Evolutionary conservation across 1,140 invertebrate species (phyloP), one percentile per base, ranked within the genome.

Genomic region (Andrena cerasifolii): DNA sequence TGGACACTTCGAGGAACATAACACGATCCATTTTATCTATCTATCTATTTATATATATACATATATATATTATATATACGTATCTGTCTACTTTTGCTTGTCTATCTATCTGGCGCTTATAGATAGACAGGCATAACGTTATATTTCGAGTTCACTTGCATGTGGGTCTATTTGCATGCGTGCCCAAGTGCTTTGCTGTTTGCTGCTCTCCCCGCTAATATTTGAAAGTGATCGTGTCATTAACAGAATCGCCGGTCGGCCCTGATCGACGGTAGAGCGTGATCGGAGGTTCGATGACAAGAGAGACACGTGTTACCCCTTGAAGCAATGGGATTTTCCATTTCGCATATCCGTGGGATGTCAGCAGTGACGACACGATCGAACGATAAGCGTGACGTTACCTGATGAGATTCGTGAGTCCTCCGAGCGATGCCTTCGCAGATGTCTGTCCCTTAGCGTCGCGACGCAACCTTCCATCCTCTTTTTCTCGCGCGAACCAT

Each of bases 111-210:
- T 54, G 4, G 31, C 53, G 63, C 53, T 26, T 65, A 76, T 47
- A 54, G 73, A 76, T 76, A 76, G 73, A 76, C 65, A 76, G 73
- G 53, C 73, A 68, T 80, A 40, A 70, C 40, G 68, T 75, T 86
- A 73, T 79, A 80, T 78, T 79, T 77, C 68, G 63, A 82, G 76
- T 78, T 85, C 74, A 85, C 74, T 86, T 92, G 91, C 91, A 92
- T 92, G 91, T 91, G 88, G 89, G 90, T 89, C 89, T 91, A 89
- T 89, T 63, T 92, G 90, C 91, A 92, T 91, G 91, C 87, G 85
- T 88, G 73, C 73, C 89, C 90, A 91, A 89, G 80, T 88, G 91
- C 90, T 92, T 92, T 88, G 90, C 91, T 92, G 87, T 91, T 86
- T 87, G 89, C 90, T 91, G 87, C 90, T 91, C 85, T 89, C 85